Evolutionary conservation across 2,113 vertebrate species (phyloP), one percentile per base, ranked within the genome.

Genomic region (Platysternon megacephalum): DNA sequence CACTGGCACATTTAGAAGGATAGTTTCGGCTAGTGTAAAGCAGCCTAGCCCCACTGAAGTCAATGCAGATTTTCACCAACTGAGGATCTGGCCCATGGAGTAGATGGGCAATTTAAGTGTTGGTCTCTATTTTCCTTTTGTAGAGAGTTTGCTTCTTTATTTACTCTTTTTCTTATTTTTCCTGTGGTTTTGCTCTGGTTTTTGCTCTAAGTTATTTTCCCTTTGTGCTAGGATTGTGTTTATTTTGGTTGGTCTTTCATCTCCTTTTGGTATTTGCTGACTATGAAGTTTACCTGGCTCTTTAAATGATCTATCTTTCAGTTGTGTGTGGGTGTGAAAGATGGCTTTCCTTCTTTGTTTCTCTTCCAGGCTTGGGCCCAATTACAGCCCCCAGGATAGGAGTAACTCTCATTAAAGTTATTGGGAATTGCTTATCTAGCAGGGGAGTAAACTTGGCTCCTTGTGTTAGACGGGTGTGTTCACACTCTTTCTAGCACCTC

Each of bases 341-440:
- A 32, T 35, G 12, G 58, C 29, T 68, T 68, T 68, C 35, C 17
- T 68, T n/a, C 35, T 80, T 39, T 28, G 28, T 83, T 79, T 82
- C 82, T 87, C n/a, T 22, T 87, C 22, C 29, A 7, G 2, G 39
- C 58, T 87, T 82, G 55, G 4, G 28, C 2, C 0, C 10, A 93
- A 52, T 84, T 89, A 2, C 3, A 11, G 80, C 65, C 16, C 78
- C 4, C 5, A 11, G 86, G 58, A 51, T 9, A 35, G 32, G 17
- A 0, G 0, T 24, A 0, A 72, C 53, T 93, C 53, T 24, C 82
- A 12, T 8, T 2, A 19, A 16, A 65, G 35, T 42, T 16, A 51
- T 2, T 61, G 28, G 5, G 35, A 68, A 68, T n/a, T 68, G 35
- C 17, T 58, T 74, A 61, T 83, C 5, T 28, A 16, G 1, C 21